phyloP scores from a whole-genome alignment of 2,888 invertebrate genomes.

The Callyntrura sp. region DNA sequence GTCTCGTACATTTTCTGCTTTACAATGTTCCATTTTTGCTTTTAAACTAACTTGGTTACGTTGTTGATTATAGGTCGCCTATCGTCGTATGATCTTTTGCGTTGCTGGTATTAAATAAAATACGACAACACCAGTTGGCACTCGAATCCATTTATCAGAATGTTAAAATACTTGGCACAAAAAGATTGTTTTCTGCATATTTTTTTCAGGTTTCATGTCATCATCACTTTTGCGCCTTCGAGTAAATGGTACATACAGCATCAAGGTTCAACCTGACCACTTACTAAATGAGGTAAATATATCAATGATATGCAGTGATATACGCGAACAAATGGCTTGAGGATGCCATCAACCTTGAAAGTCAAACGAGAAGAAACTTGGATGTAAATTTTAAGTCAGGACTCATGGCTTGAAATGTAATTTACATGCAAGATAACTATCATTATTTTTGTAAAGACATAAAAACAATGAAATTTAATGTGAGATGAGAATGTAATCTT shows the following conservation, averaged over 20 bases:
- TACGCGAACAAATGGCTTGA: background rate
- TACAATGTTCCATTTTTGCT: background rate
- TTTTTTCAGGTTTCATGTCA: conserved; percentile 2
- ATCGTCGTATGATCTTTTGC: background rate
- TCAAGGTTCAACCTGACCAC: background rate
- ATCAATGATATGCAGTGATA: background rate
- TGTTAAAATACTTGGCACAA: background rate
- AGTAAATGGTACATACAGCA: background rate
- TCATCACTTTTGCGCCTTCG: background rate
- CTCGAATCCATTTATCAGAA: background rate
- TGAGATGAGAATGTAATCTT: too few relatives aligned
- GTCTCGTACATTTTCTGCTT: background rate
- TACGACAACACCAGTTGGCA: conserved; percentile 34
- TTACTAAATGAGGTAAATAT: background rate
- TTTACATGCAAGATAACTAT: too few relatives aligned
- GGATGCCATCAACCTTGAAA: too few relatives aligned
- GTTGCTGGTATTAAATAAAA: conserved; percentile 23
- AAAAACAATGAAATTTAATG: too few relatives aligned
- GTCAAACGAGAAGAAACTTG: too few relatives aligned
- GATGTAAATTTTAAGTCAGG: too few relatives aligned
- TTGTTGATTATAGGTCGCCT: conserved; percentile 36
- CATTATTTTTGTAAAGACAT: too few relatives aligned
- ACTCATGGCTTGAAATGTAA: too few relatives aligned
- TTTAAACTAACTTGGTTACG: background rate
- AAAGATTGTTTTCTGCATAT: background rate